Evolutionary conservation across 1,140 invertebrate species (phyloP), one percentile per base, ranked within the genome.

Genomic region (Drosophila lacertosa): DNA sequence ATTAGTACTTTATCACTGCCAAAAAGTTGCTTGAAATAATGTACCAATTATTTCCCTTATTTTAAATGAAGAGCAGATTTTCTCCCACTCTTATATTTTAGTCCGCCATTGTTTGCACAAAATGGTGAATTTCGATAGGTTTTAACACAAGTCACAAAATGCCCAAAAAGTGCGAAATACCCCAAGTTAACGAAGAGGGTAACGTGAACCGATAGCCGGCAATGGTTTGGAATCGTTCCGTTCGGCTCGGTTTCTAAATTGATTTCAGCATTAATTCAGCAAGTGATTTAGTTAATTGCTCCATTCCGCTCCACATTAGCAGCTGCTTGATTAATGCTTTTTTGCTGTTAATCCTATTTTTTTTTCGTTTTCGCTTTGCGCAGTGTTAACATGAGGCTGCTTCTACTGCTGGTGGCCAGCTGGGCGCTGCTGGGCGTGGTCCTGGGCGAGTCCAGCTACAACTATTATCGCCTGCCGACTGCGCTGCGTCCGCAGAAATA

Each of bases 401-500:
- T 74, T 33, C 24, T 82, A 51, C 50, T 82, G 50, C 20, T 72
- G 37, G 39, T 60, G 66, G 72, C 80, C 74, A 50, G 69, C 24
- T 64, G 53, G 55, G 82, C 74, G 39, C 11, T 53, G 45, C 44
- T 88, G 35, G 66, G 37, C 26, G 16, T 80, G 16, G 45, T 63
- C 35, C 9, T 29, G 13, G 15, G 32, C 11, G 29, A 37, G 4
- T 16, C 57, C 33, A 60, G 51, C 37, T 89, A 89, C 24, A 76
- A 75, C 20, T 78, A 89, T 24, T 94, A 95, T 89, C 92, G 95
- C 22, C 92, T 97, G 22, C 95, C 95, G 0, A 92, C 89, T 2
- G 92, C 93, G 73, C 91, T 96, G n/a, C 82, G 92, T 3, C 96
- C 96, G 0, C 84, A 91, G 7, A 94, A 95, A 84, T 97, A 97